A percentile compares a stretch with the other conserved stretches of the same genome.
Evolutionary conservation across 2,113 vertebrate species (phyloP).

Genomic region (Rostratula benghalensis): DNA sequence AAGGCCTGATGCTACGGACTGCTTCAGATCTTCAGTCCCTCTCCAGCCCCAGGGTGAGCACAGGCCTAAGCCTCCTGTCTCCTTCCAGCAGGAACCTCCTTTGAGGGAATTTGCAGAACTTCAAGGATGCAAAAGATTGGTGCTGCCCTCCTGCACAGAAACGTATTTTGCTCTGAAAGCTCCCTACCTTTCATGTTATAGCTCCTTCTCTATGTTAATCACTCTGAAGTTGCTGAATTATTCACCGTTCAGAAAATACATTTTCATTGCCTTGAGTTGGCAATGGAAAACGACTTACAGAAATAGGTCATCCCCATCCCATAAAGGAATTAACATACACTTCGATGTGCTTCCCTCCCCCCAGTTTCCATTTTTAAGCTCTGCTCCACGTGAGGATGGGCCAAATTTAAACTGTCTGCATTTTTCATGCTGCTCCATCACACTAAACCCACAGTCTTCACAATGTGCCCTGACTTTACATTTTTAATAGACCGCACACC

Average conservation of each 20-base stretch:
- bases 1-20: neutral
- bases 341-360: neutral
- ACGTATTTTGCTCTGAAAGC: fast-evolving
- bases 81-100: neutral
- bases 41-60: neutral
- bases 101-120: fast-evolving
- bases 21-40: neutral
- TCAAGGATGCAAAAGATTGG: neutral
- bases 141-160: neutral
- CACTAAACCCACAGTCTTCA: neutral
- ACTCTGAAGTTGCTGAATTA: conserved; percentile 33
- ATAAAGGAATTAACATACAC: conserved; percentile 25
- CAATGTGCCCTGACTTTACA: neutral
- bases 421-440: neutral
- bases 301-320: conserved; percentile 57
- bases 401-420: conserved; percentile 21
- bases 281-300: conserved; percentile 27
- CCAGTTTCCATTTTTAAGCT: conserved; percentile 34
- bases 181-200: neutral
- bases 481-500: neutral
- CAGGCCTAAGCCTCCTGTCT: neutral
- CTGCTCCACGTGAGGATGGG: conserved; percentile 18
- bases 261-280: conserved; percentile 24
- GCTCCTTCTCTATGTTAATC: conserved; percentile 5
- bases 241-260: conserved; percentile 35